Percentiles rank a stretch among this genome's conserved stretches.
Conservation (phyloP, 37 sponge, comb jelly and placozoan genomes). For the Dysidea cf. avara region DNA sequence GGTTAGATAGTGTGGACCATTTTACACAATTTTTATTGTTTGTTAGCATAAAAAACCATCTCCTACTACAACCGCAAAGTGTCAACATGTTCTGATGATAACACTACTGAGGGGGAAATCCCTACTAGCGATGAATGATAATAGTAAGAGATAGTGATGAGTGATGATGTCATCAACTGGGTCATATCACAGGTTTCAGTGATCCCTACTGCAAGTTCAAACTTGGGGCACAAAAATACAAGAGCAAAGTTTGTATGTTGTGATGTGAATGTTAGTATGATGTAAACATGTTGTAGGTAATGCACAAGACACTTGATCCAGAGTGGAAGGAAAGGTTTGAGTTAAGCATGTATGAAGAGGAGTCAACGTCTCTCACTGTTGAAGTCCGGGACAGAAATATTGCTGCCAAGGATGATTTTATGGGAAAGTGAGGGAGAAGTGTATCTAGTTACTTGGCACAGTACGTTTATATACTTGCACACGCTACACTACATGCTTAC, state of each 20-base stretch:
- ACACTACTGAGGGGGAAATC: slow-evolving; percentile 66
- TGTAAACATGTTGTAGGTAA: slow-evolving; percentile 50
- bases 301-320: slow-evolving; percentile 70
- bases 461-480: neutral
- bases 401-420: slow-evolving; percentile 77
- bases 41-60: no score
- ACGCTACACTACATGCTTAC: slow-evolving; percentile 15
- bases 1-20: no score
- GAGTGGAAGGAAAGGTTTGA: slow-evolving; percentile 90
- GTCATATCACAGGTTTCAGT: slow-evolving; percentile 64
- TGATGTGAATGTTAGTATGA: no score
- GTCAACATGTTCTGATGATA: slow-evolving; percentile 48
- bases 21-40: no score
- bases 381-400: slow-evolving; percentile 87
- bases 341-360: slow-evolving; percentile 75
- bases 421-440: slow-evolving; percentile 90
- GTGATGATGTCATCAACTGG: no score
- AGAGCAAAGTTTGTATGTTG: slow-evolving; percentile 91
- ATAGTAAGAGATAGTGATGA: slow-evolving; percentile 74
- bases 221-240: slow-evolving; percentile 77
- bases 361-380: slow-evolving; percentile 57
- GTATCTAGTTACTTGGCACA: neutral
- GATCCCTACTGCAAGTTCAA: slow-evolving; percentile 96
- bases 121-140: slow-evolving; percentile 82
- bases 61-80: neutral